Conservation (phyloP, 2,797 vertebrate genomes). For the Odontamblyopus rebecca region DNA sequence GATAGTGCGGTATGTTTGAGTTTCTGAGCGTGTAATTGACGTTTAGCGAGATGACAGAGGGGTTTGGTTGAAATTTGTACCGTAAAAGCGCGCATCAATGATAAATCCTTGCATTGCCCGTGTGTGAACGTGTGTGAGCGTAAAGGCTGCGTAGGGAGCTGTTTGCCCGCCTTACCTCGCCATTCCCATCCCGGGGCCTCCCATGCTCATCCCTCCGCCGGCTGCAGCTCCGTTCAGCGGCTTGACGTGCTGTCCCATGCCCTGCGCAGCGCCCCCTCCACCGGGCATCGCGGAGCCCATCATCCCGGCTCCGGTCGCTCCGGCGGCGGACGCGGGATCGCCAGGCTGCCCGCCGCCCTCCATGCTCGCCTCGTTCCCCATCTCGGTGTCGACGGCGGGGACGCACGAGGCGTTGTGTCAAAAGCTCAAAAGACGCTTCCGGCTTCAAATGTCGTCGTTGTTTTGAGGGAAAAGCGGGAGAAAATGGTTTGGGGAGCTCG, state of each 20-base stretch:
- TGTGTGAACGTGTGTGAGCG: not conserved
- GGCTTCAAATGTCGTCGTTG: slow-evolving; percentile 8
- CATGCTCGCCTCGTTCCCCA: slow-evolving; percentile 85
- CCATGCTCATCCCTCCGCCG: slow-evolving; percentile 73
- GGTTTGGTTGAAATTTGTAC: not conserved
- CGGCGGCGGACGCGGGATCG: slow-evolving; percentile 56
- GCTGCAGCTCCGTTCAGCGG: slow-evolving; percentile 80
- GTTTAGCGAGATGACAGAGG: not conserved
- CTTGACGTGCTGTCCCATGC: slow-evolving; percentile 75
- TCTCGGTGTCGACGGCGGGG: slow-evolving; percentile 68
- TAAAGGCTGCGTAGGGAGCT: slow-evolving; percentile 1
- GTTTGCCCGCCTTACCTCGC: slow-evolving; percentile 66
- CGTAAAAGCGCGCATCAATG: not conserved
- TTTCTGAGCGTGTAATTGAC: too few species aligned
- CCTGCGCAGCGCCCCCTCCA: slow-evolving; percentile 64
- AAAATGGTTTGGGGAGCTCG: slow-evolving; percentile 29
- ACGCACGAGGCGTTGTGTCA: slow-evolving; percentile 52
- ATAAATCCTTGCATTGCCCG: not conserved
- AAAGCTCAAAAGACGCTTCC: slow-evolving; percentile 28
- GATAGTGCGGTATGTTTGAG: not conserved
- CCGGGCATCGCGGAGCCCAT: slow-evolving; percentile 69
- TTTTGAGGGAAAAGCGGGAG: slow-evolving; percentile 32
- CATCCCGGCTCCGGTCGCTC: slow-evolving; percentile 53
- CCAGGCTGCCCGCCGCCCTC: slow-evolving; percentile 78
- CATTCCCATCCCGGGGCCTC: slow-evolving; percentile 74